Conservation (phyloP, 2,797 vertebrate genomes). For the Xiphorhynchus erythropygius region DNA sequence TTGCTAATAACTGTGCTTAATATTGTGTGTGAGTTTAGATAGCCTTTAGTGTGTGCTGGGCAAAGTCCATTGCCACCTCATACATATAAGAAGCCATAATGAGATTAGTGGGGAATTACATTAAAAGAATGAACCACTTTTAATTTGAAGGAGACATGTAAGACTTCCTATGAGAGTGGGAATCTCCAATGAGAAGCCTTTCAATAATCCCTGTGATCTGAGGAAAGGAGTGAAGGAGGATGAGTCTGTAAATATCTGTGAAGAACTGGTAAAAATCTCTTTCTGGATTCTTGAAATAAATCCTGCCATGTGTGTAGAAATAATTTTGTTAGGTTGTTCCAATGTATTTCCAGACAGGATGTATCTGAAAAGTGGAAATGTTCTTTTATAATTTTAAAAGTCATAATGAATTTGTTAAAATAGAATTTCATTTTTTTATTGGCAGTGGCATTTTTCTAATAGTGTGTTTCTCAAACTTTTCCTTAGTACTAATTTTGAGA, state of each 20-base stretch:
- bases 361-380: background rate
- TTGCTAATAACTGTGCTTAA: background rate
- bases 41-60: background rate
- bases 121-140: background rate
- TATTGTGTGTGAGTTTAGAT: background rate
- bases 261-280: background rate
- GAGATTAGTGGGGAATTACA: background rate
- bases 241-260: background rate
- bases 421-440: background rate
- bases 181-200: background rate
- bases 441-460: background rate
- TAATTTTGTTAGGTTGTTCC: background rate
- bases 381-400: background rate
- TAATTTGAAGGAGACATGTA: background rate
- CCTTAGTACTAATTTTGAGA: background rate
- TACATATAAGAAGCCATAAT: background rate
- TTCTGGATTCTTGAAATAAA: background rate
- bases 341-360: background rate
- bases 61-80: background rate
- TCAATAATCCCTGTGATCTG: background rate
- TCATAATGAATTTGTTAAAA: background rate
- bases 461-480: background rate
- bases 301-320: background rate
- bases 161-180: background rate
- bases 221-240: background rate